A percentile compares a stretch with the other conserved stretches of the same genome.
phyloP scores from a whole-genome alignment of 53 echinoderm and acorn worm genomes.

The Glandiceps talaboti region DNA sequence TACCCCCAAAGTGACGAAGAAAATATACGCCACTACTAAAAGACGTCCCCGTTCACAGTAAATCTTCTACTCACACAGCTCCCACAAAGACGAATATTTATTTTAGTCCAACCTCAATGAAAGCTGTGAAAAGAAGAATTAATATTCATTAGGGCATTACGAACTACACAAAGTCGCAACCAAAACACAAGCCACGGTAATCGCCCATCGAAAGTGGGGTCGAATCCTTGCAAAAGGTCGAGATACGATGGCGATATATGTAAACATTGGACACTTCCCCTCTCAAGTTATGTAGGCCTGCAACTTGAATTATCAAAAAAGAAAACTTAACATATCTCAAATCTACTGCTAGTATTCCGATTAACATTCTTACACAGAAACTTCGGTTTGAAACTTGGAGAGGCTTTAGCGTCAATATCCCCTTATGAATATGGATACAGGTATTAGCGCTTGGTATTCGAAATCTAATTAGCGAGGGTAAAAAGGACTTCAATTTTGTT shows the following conservation, averaged over 20 bases:
- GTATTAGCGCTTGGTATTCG: not conserved
- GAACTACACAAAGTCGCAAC: not conserved
- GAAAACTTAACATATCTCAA: no score
- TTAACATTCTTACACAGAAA: no score
- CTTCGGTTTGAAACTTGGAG: no score
- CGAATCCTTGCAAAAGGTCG: no score
- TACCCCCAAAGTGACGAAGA: no score
- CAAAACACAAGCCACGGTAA: not conserved
- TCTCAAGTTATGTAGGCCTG: no score
- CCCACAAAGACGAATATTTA: not conserved
- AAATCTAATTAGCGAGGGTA: not conserved
- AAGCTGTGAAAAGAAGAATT: not conserved
- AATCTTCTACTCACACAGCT: not conserved
- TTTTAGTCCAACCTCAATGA: not conserved
- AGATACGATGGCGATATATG: no score
- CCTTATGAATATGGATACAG: not conserved
- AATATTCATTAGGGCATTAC: not conserved
- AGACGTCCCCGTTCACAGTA: not conserved
- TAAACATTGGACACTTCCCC: no score
- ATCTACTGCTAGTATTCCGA: no score
- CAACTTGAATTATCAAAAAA: no score
- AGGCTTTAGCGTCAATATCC: not conserved
- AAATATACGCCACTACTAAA: no score
- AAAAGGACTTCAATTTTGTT: not conserved
- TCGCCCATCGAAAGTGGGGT: no score